Evolutionary conservation across 2,888 invertebrate species (phyloP), one percentile per base, ranked within the genome.

Genomic region (Papilio protenor): DNA sequence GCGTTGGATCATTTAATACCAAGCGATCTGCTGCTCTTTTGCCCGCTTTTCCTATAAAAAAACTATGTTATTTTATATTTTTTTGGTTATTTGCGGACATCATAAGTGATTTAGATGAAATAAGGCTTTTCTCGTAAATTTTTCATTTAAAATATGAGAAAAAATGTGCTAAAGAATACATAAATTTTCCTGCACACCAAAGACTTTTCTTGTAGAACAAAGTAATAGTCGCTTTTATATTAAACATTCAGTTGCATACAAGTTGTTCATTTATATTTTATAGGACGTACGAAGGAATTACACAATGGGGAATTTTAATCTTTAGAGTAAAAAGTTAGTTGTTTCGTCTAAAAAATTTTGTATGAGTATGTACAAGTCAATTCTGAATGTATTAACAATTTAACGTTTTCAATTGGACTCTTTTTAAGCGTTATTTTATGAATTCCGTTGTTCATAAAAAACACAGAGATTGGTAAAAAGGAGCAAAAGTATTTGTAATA

Each of bases 281-380:
- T 69, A 21, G 5, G 21, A 27, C 1, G 45, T 69, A 40, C 75
- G 52, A 45, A 75, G 45, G 55, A 66, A 52, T 69, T 49, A 45
- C 47, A 76, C 71, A 77, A 77, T 73, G 40, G 52, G 12, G 61
- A 23, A 66, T 72, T 73, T 14, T 16, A 64, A 64, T 64, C 64
- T 73, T 55, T 18, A n/a, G 11, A 16, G 55, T 23, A 55, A 23
- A 16, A 77, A 73, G 52, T 64, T 72, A 6, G 11, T 45, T 4
- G 45, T 64, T 64, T 71, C n/a, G n/a, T 55, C 21, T 45, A 33
- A 33, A 1, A 27, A 27, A 27, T 27, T 33, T 33, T 2, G 2
- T 5, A 49, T 33, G 33, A 66, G 66, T 14, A 55, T 45, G n/a
- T 57, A 73, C 40, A 73, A 55, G 57, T 57, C 55, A 23, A 23